These are phyloP conservation scores for Xanthorhoe spadicearia DNA, from an alignment of 2,888 invertebrate species.

Conservation along the genomic window DNA sequence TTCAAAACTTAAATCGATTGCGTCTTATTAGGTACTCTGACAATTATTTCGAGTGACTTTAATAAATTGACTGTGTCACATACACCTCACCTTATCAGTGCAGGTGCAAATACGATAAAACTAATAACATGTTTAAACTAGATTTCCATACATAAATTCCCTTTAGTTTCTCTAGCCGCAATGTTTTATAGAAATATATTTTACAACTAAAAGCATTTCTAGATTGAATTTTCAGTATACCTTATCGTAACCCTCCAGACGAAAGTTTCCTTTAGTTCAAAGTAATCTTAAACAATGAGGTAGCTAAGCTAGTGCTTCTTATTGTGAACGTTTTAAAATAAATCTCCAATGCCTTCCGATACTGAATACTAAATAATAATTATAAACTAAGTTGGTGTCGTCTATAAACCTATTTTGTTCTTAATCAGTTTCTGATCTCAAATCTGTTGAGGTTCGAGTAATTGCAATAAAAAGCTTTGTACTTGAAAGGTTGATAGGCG, in stretches of 20 bases:
- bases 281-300: no score
- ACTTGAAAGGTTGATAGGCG: not conserved
- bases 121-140: conserved; percentile 15
- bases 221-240: not conserved
- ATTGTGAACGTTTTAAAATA: not conserved
- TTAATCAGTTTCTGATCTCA: not conserved
- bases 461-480: not conserved
- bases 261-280: no score
- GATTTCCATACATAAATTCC: not conserved
- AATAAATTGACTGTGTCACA: conserved; percentile 17
- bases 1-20: not conserved
- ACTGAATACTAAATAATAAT: not conserved
- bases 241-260: no score
- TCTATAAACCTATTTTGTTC: not conserved
- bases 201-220: not conserved
- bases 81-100: conserved; percentile 13
- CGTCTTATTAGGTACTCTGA: not conserved
- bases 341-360: not conserved
- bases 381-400: not conserved
- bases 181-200: not conserved
- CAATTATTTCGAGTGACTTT: conserved; percentile 5
- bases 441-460: not conserved
- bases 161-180: not conserved
- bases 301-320: conserved; percentile 5
- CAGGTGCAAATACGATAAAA: conserved; percentile 26